Evolutionary conservation across 2,888 invertebrate species (phyloP).

Genomic region (Lepas anatifera): DNA sequence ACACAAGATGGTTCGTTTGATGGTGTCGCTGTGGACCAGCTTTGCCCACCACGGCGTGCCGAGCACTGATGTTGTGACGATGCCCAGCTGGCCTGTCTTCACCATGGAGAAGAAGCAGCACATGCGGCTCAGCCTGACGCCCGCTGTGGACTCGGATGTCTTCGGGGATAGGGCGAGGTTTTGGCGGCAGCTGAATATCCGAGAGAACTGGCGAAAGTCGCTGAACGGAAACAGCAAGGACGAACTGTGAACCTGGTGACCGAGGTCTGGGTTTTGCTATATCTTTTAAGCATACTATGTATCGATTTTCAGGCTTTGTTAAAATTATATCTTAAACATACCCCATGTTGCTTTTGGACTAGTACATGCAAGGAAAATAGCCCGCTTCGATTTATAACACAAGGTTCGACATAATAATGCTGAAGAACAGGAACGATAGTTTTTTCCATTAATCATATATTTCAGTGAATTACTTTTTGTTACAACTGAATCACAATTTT

Average conservation of each 20-base stretch:
- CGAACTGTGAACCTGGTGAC: background rate
- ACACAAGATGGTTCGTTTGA: background rate
- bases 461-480: too few relatives aligned
- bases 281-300: too few relatives aligned
- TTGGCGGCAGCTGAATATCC: background rate
- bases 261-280: too few relatives aligned
- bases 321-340: too few relatives aligned
- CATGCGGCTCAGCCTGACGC: background rate
- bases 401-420: too few relatives aligned
- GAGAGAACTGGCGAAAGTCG: background rate
- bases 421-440: too few relatives aligned
- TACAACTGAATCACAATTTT: too few relatives aligned
- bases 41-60: background rate
- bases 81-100: conserved; percentile 5
- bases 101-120: background rate
- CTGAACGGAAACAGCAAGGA: background rate
- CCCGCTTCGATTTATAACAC: too few relatives aligned
- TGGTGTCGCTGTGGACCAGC: background rate
- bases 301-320: too few relatives aligned
- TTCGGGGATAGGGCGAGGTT: background rate
- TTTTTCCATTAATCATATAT: too few relatives aligned
- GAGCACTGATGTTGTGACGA: background rate
- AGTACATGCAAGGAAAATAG: too few relatives aligned
- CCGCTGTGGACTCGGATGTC: background rate
- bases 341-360: too few relatives aligned